Evolutionary conservation across 2,888 invertebrate genomes (phyloP), one percentile per base, ranked within the genome.

Genomic region (Patella depressa): DNA sequence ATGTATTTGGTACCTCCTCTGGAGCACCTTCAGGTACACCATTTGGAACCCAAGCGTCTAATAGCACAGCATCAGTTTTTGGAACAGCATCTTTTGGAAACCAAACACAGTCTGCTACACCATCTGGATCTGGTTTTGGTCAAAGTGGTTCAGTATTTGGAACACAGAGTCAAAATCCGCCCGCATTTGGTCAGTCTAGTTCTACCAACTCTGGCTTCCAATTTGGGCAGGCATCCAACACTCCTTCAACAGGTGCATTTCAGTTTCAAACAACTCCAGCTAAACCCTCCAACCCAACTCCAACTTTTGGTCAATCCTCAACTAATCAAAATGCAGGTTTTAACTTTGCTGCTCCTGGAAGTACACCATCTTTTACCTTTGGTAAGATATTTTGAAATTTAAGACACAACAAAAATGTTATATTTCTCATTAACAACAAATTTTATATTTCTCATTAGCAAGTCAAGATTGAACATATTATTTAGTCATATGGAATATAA

Each of bases 291-390:
- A 65, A 19, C 65, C 65, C 65, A 12, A 19, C 65, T 24, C 65
- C 65, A 65, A 65, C 65, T 24, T 65, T 65, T 65, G 65, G 65
- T 65, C 65, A 65, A 65, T n/a, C 65, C 14, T 19, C 17, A 17
- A 65, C 65, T 11, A 65, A 24, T 24, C 65, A 65, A 24, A 65
- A 65, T 14, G 24, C 19, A 24, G 65, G 65, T 12, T 65, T 65
- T 19, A 65, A 65, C 65, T 65, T 65, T 65, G 65, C 65, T 65
- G 65, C 24, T 24, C 65, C 65, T 65, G 65, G 65, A 65, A 65
- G 65, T 65, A 65, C 9, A 12, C 19, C 65, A 3, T 65, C 65
- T 65, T 65, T 65, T 65, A 65, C 24, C 24, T 65, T 65, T 24
- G 65, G 65, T 65, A 65, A 65, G 65, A 65, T 5, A 11, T 65